Percentiles rank a stretch among this genome's conserved stretches.
Conservation (phyloP, 2,888 invertebrate genomes). For the Drosophila cracens region DNA sequence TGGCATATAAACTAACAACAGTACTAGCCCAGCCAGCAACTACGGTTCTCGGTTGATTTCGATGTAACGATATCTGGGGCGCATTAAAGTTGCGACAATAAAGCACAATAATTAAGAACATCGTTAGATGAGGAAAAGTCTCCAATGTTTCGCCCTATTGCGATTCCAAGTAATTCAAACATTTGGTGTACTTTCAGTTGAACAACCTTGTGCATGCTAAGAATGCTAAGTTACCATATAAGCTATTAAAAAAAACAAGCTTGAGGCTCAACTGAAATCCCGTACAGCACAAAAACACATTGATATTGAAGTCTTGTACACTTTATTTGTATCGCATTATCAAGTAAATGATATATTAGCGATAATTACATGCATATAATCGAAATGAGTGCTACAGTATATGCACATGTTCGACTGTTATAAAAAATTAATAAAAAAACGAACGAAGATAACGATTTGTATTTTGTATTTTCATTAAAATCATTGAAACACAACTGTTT, state of each 20-base stretch:
- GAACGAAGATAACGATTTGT: constrained; percentile 21
- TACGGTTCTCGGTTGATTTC: constrained; percentile 15
- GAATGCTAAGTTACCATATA: neutral
- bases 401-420: neutral
- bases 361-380: constrained; percentile 32
- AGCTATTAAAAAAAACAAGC: neutral
- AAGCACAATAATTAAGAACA: constrained; percentile 22
- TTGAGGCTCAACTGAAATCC: neutral
- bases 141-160: neutral
- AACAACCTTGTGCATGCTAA: constrained; percentile 8
- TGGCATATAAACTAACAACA: constrained; percentile 37
- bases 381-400: constrained; percentile 8
- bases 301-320: constrained; percentile 46
- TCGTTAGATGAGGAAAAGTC: constrained; percentile 23
- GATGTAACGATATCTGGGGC: constrained; percentile 14
- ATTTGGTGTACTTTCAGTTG: constrained; percentile 10
- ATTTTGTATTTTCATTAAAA: constrained; percentile 24
- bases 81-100: constrained; percentile 18
- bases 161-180: constrained; percentile 6
- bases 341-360: constrained; percentile 28
- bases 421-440: constrained; percentile 6
- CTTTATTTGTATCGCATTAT: constrained; percentile 52
- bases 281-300: constrained; percentile 7
- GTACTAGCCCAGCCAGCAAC: constrained; percentile 36
- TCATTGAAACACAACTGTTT: constrained; percentile 20